Conservation (phyloP, 2,113 vertebrate genomes). For the Atlantisia rogersi region DNA sequence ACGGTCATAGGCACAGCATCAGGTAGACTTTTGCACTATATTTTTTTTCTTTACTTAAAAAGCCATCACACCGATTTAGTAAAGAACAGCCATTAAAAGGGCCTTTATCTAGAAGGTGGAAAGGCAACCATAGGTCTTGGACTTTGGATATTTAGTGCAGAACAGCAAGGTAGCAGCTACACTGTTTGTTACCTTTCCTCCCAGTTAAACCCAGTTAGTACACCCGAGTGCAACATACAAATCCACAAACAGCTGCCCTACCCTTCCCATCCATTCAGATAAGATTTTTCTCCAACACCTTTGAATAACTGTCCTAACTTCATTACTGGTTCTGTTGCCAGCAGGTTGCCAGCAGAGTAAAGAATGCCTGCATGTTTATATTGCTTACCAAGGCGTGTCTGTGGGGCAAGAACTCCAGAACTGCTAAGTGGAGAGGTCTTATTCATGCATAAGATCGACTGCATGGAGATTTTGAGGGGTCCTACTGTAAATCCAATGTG, state of each 20-base stretch:
- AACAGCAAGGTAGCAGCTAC: neutral
- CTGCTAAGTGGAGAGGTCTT: neutral
- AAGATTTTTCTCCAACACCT: neutral
- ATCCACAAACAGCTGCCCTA: fast-evolving
- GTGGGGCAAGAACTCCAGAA: neutral
- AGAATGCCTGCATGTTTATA: fast-evolving
- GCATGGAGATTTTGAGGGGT: neutral
- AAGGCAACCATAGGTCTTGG: neutral
- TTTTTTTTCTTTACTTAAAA: neutral
- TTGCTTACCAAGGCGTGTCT: neutral
- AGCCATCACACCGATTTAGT: neutral
- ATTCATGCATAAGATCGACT: neutral
- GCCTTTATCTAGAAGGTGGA: neutral
- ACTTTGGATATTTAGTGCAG: neutral
- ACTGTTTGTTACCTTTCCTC: neutral
- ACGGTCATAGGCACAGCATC: neutral
- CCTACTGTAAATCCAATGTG: fast-evolving
- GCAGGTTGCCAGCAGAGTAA: neutral
- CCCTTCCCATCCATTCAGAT: neutral
- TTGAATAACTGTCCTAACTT: neutral
- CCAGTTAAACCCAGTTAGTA: neutral
- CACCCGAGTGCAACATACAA: neutral
- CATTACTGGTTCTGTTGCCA: neutral
- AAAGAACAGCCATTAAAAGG: neutral
- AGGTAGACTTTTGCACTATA: neutral